Evolutionary conservation across 2,797 vertebrate species (phyloP).

Genomic region (Myotis vivesi): DNA sequence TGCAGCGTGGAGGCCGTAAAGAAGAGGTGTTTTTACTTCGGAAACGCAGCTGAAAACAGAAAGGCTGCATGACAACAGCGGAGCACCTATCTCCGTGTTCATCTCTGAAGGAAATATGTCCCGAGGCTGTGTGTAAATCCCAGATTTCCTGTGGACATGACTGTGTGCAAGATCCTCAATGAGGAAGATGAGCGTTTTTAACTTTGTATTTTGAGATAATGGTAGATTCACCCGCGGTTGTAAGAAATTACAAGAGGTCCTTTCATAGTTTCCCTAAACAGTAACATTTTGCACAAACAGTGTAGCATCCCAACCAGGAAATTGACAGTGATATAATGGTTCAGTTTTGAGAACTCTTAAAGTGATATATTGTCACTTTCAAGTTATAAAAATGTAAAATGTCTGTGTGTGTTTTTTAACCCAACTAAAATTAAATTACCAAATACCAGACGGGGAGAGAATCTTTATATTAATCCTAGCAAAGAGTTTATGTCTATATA

Average conservation of each 20-base stretch:
- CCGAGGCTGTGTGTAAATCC: neutral
- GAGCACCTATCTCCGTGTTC: neutral
- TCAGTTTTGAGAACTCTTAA: neutral
- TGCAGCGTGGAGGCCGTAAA: neutral
- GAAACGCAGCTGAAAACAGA: neutral
- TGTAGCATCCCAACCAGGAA: neutral
- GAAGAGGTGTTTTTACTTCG: neutral
- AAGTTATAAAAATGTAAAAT: neutral
- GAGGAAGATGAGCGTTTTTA: neutral
- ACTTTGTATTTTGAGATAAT: neutral
- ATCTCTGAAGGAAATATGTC: neutral
- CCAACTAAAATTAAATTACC: neutral
- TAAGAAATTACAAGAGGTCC: neutral
- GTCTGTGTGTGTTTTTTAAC: neutral
- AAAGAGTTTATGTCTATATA: neutral
- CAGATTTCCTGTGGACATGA: neutral
- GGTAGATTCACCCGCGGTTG: neutral
- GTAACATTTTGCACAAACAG: neutral
- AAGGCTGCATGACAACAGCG: neutral
- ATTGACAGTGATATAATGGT: neutral
- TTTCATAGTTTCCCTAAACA: too few relatives aligned
- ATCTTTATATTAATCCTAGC: neutral
- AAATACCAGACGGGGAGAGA: neutral
- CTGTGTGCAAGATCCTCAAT: fast-evolving
- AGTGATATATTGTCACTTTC: neutral